A percentile compares a stretch with the other conserved stretches of the same genome.
Evolutionary conservation across 53 echinoderm and acorn worm species (phyloP).

Genomic region (Mesocentrotus franciscanus): DNA sequence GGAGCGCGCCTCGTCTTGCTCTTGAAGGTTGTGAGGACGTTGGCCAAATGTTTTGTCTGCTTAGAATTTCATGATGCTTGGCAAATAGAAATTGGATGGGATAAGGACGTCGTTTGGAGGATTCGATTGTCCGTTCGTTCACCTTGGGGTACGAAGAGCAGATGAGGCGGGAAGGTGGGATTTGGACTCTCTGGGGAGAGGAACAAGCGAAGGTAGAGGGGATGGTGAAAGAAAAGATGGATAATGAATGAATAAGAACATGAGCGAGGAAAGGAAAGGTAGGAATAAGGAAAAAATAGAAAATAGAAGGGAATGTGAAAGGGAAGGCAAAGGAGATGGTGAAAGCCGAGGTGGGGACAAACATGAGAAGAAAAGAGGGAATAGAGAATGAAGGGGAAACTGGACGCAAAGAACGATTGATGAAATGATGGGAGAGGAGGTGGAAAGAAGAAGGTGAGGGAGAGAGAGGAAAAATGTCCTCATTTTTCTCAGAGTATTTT

Average conservation of each 20-base stretch:
- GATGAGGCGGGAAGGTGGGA: slow-evolving; percentile 17
- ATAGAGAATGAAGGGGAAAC: background rate
- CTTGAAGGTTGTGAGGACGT: background rate
- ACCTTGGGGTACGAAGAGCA: background rate
- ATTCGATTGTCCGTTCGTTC: slow-evolving; percentile 2
- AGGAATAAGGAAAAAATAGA: no score
- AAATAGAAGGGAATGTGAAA: no score
- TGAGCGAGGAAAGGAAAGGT: no score
- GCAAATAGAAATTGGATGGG: slow-evolving; percentile 41
- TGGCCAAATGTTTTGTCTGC: slow-evolving; percentile 46
- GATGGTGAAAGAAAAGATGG: no score
- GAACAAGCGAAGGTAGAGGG: background rate
- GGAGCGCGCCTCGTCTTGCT: background rate
- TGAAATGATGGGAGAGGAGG: background rate
- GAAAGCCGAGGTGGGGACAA: background rate
- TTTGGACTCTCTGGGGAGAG: background rate
- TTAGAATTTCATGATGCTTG: slow-evolving; percentile 49
- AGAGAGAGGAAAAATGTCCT: no score
- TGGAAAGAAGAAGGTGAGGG: background rate
- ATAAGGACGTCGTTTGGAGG: slow-evolving; percentile 29
- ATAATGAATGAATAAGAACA: no score
- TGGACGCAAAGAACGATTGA: background rate
- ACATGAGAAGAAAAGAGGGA: background rate
- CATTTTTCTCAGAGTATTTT: no score
- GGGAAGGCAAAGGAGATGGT: background rate